A percentile compares a stretch with the other conserved stretches of the same genome.
Evolutionary conservation across 1,140 invertebrate genomes (phyloP).

Genomic region (Drosophila miranda): DNA sequence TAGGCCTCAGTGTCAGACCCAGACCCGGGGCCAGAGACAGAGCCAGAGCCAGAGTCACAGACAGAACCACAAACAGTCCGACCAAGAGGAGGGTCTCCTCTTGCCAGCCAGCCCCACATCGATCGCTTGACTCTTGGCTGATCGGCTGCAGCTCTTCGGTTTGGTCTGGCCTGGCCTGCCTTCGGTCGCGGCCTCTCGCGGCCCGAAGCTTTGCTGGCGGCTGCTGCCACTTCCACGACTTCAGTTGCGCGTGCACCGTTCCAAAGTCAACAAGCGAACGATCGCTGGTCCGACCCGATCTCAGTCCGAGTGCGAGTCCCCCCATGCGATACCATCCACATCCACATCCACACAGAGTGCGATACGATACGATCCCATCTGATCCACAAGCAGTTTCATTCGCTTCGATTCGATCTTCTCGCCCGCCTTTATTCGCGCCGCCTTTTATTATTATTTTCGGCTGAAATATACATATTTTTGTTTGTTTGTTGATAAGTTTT

Average conservation of each 20-base stretch:
- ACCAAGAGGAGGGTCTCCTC: not conserved
- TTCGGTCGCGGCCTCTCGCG: constrained; percentile 21
- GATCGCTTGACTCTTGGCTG: constrained; percentile 14
- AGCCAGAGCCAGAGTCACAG: not conserved
- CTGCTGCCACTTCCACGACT: constrained; percentile 29
- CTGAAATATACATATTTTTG: too few species aligned
- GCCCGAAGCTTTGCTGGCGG: constrained; percentile 60
- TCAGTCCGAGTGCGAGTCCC: constrained; percentile 10
- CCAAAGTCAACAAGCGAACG: constrained; percentile 72
- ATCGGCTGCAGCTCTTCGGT: constrained; percentile 31
- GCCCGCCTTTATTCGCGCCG: too few species aligned
- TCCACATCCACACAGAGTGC: too few species aligned
- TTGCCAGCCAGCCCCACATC: not conserved
- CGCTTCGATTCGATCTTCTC: too few species aligned
- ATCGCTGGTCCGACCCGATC: constrained; percentile 25
- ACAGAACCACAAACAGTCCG: not conserved
- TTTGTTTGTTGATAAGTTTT: too few species aligned
- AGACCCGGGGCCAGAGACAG: not conserved
- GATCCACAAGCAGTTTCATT: too few species aligned
- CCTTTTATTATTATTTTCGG: too few species aligned
- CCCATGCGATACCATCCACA: not conserved
- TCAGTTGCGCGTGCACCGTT: constrained; percentile 72
- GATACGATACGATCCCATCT: too few species aligned
- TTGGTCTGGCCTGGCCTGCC: not conserved
- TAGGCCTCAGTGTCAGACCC: not conserved